Base-by-base conservation (phyloP, 2,888 invertebrate species). In the Maniola hyperantus region DNA sequence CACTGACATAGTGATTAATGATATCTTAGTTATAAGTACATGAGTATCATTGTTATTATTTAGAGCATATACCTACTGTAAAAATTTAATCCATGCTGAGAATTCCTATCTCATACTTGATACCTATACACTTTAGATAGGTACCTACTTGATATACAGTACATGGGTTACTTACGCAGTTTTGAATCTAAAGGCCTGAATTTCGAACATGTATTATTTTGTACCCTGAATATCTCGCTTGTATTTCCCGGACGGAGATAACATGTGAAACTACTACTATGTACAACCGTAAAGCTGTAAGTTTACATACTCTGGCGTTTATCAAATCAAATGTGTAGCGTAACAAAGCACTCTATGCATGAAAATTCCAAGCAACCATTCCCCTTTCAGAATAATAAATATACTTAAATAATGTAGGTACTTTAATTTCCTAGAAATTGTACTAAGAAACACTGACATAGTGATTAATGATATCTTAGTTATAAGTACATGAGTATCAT, bases 401-500 rank as follows among this genome's bases (percentile, higher is more conserved):
- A 72, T 63, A 61, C 69, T 51, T 68, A 70, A 72, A 62, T 68
- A 59, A 79, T 76, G 76, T n/a, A n/a, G n/a, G n/a, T 68, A 68
- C 78, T 79, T 78, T 79, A 83, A 82, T 84, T 84, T 83, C 80
- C 78, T 70, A 79, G 78, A 78, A 83, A 79, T 70, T 62, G 61
- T 66, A 46, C 70, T 68, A 64, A 65, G 64, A 66, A 69, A 69
- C 67, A 65, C 69, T 83, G 83, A 84, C 84, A 83, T 82, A 83
- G 81, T n/a, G n/a, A n/a, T n/a, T n/a, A n/a, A n/a, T 80, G 82
- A 83, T 83, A 83, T 83, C 85, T 87, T 85, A 85, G 84, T 80
- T n/a, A n/a, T 80, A 77, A 74, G 79, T 83, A 85, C 86, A 85
- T 85, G 84, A 81, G 79, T 60, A 71, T 77, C 83, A 83, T 78